Percentiles rank a stretch among this genome's conserved stretches.
phyloP scores from a whole-genome alignment of 2,888 invertebrate genomes.

The Synanthedon vespiformis region DNA sequence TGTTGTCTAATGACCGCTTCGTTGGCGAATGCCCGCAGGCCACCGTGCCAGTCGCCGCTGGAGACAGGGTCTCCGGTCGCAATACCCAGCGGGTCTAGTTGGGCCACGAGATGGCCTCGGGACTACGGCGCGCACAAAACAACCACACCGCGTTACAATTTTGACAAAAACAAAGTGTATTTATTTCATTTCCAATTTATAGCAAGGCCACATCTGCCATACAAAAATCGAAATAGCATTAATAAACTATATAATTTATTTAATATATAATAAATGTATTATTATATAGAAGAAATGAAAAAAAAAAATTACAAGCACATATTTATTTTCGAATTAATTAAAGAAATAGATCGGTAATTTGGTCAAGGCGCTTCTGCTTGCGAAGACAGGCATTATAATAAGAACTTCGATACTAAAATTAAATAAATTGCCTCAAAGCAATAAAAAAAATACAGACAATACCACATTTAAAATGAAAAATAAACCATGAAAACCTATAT shows the following conservation, averaged over 20 bases:
- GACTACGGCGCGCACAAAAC: conserved; percentile 72
- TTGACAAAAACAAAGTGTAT: too few relatives aligned
- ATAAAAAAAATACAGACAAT: too few relatives aligned
- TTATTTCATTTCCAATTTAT: too few relatives aligned
- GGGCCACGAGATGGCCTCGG: conserved; percentile 92
- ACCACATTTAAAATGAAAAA: neutral
- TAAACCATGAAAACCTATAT: neutral
- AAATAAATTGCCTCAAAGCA: too few relatives aligned
- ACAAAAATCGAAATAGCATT: too few relatives aligned
- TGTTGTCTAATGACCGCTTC: conserved; percentile 66
- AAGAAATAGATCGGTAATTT: neutral
- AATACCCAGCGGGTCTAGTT: conserved; percentile 94
- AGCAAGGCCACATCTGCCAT: too few relatives aligned
- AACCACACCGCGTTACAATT: conserved; percentile 6
- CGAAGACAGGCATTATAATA: neutral
- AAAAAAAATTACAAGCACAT: too few relatives aligned
- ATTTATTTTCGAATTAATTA: too few relatives aligned
- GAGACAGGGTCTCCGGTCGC: conserved; percentile 75
- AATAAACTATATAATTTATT: too few relatives aligned
- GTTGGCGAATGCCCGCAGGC: conserved; percentile 62
- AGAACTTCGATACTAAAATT: neutral
- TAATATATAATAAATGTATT: too few relatives aligned
- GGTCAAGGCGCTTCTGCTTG: neutral
- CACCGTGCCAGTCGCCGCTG: conserved; percentile 62
- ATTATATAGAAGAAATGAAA: too few relatives aligned